phyloP scores from a whole-genome alignment of 2,888 invertebrate species.

The Dryomyza anilis region DNA sequence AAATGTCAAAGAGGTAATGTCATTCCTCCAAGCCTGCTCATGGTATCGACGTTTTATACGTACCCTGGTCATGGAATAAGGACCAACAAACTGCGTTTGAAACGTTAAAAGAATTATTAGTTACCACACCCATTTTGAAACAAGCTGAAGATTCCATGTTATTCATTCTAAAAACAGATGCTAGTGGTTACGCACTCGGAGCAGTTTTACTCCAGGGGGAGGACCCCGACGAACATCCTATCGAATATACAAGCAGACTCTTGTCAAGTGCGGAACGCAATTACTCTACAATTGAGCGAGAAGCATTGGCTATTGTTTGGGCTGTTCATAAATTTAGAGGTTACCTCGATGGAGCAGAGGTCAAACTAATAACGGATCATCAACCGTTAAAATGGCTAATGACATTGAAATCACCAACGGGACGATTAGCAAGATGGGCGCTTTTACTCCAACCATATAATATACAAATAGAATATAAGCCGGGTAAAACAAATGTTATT shows the following conservation, averaged over 20 bases:
- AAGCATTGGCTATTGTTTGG: not conserved
- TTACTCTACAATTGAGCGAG: not conserved
- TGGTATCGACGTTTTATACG: constrained; percentile 46
- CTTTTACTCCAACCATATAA: constrained; percentile 54
- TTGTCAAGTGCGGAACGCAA: no score
- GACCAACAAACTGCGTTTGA: no score
- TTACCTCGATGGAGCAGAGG: no score
- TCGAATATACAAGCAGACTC: not conserved
- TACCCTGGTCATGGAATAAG: constrained; percentile 2
- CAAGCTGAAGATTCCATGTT: no score
- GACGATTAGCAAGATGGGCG: no score
- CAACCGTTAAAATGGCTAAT: constrained; percentile 61
- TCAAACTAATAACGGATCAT: constrained; percentile 54
- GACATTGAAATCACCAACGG: constrained; percentile 52
- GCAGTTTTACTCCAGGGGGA: no score
- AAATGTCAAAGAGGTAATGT: no score
- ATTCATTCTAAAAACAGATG: no score
- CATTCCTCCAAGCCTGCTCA: no score
- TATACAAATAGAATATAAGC: constrained; percentile 52
- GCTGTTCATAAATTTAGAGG: no score
- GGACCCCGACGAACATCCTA: not conserved
- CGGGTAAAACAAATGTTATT: constrained; percentile 51
- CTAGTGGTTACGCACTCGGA: not conserved
- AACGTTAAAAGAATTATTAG: no score
- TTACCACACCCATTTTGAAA: no score